These are phyloP conservation scores for Oreamnos americanus DNA, from an alignment of 2,113 vertebrate species.

Conservation along the genomic window DNA sequence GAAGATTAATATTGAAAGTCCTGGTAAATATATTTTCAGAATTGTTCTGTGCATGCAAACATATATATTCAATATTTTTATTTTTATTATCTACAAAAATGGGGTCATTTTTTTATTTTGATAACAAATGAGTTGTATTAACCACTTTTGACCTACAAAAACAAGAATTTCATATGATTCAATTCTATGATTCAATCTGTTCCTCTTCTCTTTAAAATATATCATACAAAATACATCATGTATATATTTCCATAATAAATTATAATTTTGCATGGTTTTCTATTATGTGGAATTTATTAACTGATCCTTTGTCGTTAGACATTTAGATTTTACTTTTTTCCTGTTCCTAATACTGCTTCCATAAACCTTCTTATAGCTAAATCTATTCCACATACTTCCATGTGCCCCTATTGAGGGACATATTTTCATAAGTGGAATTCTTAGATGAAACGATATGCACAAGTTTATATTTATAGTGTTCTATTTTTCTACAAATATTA, in stretches of 20 bases:
- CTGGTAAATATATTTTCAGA: background rate
- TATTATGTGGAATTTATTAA: background rate
- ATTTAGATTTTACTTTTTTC: background rate
- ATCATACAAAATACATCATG: background rate
- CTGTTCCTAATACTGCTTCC: background rate
- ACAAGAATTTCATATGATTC: background rate
- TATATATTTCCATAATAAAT: background rate
- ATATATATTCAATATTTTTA: background rate
- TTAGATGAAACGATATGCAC: background rate
- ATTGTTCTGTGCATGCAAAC: background rate
- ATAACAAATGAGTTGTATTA: background rate
- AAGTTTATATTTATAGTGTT: background rate
- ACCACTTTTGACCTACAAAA: background rate
- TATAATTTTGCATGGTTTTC: background rate
- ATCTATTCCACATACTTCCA: background rate
- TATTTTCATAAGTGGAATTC: background rate
- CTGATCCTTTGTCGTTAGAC: background rate
- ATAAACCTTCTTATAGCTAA: background rate
- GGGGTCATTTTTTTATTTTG: background rate
- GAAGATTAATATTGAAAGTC: background rate
- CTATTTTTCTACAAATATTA: background rate
- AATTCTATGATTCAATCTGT: background rate
- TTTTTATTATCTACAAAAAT: background rate
- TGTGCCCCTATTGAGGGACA: background rate
- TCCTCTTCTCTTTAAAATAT: background rate